Percentiles rank a stretch among this genome's conserved stretches.
Conservation (phyloP, 2,888 invertebrate species). For the Pollenia griseotomentosa region DNA sequence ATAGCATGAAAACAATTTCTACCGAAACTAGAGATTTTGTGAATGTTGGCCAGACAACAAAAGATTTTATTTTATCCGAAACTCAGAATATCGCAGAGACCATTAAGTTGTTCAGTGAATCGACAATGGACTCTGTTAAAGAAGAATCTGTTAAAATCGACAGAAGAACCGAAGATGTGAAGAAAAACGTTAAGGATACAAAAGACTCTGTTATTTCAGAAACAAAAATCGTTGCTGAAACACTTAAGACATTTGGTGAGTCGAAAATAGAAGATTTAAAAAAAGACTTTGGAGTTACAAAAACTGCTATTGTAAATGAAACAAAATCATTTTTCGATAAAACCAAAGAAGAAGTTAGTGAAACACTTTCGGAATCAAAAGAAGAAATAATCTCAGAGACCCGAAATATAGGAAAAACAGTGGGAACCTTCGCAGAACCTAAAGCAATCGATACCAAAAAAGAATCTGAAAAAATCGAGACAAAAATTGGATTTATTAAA, state of each 20-base stretch:
- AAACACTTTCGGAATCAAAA: constrained; percentile 9
- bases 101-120: neutral
- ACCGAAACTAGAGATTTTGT: neutral
- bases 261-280: constrained; percentile 8
- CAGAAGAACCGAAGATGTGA: neutral
- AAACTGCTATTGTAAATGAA: neutral
- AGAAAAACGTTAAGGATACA: neutral
- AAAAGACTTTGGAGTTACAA: neutral
- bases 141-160: neutral
- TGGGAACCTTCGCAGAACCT: constrained; percentile 30
- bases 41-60: constrained; percentile 10
- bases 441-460: constrained; percentile 7
- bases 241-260: constrained; percentile 36
- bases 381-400: constrained; percentile 45
- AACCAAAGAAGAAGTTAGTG: constrained; percentile 5
- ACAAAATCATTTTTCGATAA: constrained; percentile 14
- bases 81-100: neutral
- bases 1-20: neutral
- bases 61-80: constrained; percentile 24
- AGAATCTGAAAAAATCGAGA: neutral
- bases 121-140: neutral
- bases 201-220: neutral
- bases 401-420: constrained; percentile 24
- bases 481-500: neutral
- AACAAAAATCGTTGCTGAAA: constrained; percentile 29